These are phyloP conservation scores for Tokudaia muenninki DNA, from an alignment of 2,797 vertebrate genomes.

Conservation along the genomic window DNA sequence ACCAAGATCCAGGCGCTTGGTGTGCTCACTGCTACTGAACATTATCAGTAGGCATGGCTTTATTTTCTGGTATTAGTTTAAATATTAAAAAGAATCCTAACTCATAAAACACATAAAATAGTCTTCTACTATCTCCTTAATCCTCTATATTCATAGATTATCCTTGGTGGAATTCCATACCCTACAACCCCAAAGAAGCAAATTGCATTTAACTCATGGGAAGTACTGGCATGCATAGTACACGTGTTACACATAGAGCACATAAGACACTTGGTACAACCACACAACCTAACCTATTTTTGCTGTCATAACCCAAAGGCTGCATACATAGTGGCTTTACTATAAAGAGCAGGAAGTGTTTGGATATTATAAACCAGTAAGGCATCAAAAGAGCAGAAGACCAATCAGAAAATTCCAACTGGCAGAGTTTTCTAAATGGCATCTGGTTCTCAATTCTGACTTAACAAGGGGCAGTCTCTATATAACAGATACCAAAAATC, in stretches of 20 bases:
- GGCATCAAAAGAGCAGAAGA: slow-evolving; percentile 67
- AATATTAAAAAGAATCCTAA: slow-evolving; percentile 18
- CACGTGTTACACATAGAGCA: slow-evolving; percentile 8
- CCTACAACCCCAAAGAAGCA: background rate
- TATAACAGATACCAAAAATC: slow-evolving; percentile 64
- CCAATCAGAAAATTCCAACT: slow-evolving; percentile 57
- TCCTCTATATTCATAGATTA: slow-evolving; percentile 1
- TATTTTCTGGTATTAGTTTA: slow-evolving; percentile 26
- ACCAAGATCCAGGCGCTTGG: background rate
- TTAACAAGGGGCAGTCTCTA: slow-evolving; percentile 58
- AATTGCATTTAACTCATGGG: background rate
- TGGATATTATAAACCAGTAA: slow-evolving; percentile 64
- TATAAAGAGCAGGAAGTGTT: slow-evolving; percentile 49
- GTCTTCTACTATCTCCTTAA: background rate
- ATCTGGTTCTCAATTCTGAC: slow-evolving; percentile 60
- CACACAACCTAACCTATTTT: slow-evolving; percentile 33
- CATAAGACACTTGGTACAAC: slow-evolving; percentile 3
- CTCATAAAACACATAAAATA: background rate
- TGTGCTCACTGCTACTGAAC: background rate
- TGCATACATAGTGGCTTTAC: slow-evolving; percentile 8
- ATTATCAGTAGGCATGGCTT: background rate
- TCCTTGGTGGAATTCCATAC: background rate
- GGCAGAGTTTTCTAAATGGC: slow-evolving; percentile 65
- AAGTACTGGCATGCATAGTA: background rate
- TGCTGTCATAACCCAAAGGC: background rate